A percentile compares a stretch with the other conserved stretches of the same genome.
Conservation (phyloP, 2,888 invertebrate genomes). For the Beris chalybata region DNA sequence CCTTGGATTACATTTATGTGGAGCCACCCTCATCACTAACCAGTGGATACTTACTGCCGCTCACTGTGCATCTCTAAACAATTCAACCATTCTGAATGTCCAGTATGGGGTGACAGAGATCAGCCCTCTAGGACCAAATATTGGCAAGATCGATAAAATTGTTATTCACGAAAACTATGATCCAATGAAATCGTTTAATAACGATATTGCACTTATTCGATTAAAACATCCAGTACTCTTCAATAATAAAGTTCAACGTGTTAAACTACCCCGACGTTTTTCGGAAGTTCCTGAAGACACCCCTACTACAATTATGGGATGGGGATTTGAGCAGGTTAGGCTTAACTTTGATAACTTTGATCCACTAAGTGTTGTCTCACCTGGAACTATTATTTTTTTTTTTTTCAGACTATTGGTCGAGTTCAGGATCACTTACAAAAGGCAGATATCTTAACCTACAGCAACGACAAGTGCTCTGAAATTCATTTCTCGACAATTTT, state of each 20-base stretch:
- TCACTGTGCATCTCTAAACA: conserved; percentile 45
- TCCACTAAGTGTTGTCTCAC: neutral
- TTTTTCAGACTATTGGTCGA: conserved; percentile 42
- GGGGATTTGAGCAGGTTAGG: conserved; percentile 50
- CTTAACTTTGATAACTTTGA: no score
- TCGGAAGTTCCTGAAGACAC: conserved; percentile 40
- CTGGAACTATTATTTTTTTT: neutral
- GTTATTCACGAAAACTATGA: conserved; percentile 52
- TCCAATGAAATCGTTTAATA: conserved; percentile 45
- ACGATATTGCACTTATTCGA: conserved; percentile 56
- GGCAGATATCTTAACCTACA: conserved; percentile 53
- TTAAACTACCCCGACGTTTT: conserved; percentile 45
- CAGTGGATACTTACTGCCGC: conserved; percentile 49
- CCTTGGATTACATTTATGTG: conserved; percentile 48
- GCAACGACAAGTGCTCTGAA: conserved; percentile 51
- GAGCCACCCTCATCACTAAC: conserved; percentile 45
- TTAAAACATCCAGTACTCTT: conserved; percentile 45
- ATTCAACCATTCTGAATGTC: conserved; percentile 39
- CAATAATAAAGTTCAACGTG: conserved; percentile 44
- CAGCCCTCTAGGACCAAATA: conserved; percentile 42
- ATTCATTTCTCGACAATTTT: conserved; percentile 48
- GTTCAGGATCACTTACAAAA: conserved; percentile 52
- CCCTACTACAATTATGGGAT: conserved; percentile 47
- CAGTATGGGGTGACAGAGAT: conserved; percentile 47
- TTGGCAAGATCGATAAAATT: conserved; percentile 45